Evolutionary conservation across 1,140 invertebrate species (phyloP).

Genomic region (Caenorhabditis inopinata): DNA sequence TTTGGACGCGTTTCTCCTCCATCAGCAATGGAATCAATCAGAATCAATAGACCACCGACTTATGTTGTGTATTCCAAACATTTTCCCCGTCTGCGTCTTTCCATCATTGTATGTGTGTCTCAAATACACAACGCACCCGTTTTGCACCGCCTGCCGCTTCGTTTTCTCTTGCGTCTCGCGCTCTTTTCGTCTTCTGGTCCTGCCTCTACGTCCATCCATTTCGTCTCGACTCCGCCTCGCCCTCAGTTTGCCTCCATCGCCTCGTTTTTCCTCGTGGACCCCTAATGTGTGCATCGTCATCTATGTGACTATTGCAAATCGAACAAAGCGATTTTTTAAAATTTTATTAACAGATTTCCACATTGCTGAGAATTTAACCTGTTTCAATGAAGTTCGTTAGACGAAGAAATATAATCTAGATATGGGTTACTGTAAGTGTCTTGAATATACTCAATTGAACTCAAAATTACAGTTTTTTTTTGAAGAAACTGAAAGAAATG

Average conservation of each 20-base stretch:
- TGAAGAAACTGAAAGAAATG: no score
- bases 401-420: not conserved
- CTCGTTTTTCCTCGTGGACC: constrained; percentile 27
- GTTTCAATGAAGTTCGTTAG: not conserved
- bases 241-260: constrained; percentile 25
- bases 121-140: constrained; percentile 6
- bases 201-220: constrained; percentile 18
- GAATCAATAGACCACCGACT: constrained; percentile 18
- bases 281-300: constrained; percentile 18
- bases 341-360: not conserved
- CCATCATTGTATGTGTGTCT: constrained; percentile 24
- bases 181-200: constrained; percentile 9
- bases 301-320: constrained; percentile 22
- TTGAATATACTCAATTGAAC: no score
- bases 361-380: not conserved
- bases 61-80: not conserved
- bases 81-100: constrained; percentile 1
- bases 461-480: no score
- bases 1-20: not conserved
- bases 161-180: not conserved
- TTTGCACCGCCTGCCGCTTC: not conserved
- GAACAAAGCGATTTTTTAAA: not conserved
- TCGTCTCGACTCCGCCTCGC: constrained; percentile 28
- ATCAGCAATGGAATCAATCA: not conserved
- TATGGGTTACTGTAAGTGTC: no score